These are phyloP conservation scores for Sceliomorpha sp. DNA, from an alignment of 2,888 invertebrate genomes.

Conservation along the genomic window DNA sequence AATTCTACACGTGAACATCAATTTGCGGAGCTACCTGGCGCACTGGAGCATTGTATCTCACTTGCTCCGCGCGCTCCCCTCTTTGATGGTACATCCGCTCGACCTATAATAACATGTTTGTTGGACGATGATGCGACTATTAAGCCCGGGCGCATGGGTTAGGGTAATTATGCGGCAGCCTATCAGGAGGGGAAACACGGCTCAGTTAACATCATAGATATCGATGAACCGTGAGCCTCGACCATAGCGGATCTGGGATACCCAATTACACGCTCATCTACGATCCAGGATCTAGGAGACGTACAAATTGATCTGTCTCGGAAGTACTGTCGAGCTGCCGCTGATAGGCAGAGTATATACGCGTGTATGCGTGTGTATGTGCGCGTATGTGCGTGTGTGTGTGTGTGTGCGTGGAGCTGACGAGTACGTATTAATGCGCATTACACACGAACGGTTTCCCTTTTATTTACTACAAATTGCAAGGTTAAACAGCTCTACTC, in stretches of 20 bases:
- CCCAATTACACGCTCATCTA: constrained; percentile 75
- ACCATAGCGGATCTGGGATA: constrained; percentile 67
- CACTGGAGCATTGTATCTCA: constrained; percentile 22
- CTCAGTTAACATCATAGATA: constrained; percentile 73
- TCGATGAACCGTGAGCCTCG: constrained; percentile 66
- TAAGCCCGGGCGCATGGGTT: constrained; percentile 62
- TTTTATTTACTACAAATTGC: background rate
- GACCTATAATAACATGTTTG: constrained; percentile 70
- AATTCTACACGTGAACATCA: constrained; percentile 32
- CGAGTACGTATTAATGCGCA: constrained; percentile 11
- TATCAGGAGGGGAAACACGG: constrained; percentile 70
- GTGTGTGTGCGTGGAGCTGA: no score
- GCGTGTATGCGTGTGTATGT: no score
- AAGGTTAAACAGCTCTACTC: no score
- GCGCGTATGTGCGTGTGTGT: no score
- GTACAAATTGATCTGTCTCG: constrained; percentile 74
- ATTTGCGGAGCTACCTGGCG: constrained; percentile 32
- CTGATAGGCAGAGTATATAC: constrained; percentile 24
- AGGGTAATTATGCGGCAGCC: constrained; percentile 71
- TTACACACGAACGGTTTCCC: background rate
- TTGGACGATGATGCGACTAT: constrained; percentile 68
- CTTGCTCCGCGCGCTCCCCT: constrained; percentile 19
- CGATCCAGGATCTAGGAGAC: constrained; percentile 72
- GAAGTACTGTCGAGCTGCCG: constrained; percentile 56
- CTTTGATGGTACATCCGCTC: constrained; percentile 50